These are phyloP conservation scores for Bungarus multicinctus DNA, from an alignment of 2,113 vertebrate genomes.

Conservation along the genomic window DNA sequence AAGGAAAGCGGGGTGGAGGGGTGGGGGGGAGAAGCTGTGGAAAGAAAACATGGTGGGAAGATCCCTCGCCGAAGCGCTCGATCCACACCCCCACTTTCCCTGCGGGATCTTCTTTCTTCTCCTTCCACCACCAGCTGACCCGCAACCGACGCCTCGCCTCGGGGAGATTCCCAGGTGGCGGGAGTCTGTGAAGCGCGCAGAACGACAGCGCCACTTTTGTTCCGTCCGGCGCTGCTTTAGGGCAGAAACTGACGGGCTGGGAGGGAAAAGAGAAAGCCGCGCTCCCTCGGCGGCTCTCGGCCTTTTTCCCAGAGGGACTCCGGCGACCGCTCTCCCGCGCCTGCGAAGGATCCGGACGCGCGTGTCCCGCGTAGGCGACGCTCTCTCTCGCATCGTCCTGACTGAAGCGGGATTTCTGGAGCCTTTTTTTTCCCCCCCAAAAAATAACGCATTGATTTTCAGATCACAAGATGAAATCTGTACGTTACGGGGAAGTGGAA, in stretches of 20 bases:
- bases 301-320: background rate
- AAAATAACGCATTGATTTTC: background rate
- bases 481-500: background rate
- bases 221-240: too few relatives aligned
- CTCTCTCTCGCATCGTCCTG: background rate
- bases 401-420: background rate
- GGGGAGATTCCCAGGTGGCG: background rate
- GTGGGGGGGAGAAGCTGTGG: too few relatives aligned
- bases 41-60: background rate
- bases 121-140: too few relatives aligned
- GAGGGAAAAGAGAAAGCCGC: background rate
- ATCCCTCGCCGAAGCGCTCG: background rate
- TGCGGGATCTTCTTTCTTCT: background rate
- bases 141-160: background rate
- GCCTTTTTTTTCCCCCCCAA: background rate
- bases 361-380: too few relatives aligned
- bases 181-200: background rate
- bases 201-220: background rate
- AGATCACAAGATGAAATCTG: background rate
- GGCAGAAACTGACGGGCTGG: background rate
- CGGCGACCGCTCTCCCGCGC: background rate
- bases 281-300: background rate
- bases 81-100: background rate
- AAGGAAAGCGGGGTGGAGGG: too few relatives aligned
- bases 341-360: background rate